These are phyloP conservation scores for Dendrolimus houi DNA, from an alignment of 2,888 invertebrate genomes.

Conservation along the genomic window DNA sequence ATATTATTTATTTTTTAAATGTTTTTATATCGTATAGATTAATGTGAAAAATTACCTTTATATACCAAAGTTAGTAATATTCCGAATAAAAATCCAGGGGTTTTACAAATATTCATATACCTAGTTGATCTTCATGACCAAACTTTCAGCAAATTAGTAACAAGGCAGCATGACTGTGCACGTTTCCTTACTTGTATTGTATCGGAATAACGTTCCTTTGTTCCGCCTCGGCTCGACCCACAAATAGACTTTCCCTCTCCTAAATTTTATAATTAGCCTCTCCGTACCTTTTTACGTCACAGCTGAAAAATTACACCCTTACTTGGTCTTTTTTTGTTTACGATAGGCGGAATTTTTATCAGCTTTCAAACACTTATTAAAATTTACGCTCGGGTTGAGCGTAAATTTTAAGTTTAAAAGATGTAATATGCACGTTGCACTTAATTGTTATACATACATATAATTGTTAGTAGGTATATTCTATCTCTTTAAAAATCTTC, in stretches of 20 bases:
- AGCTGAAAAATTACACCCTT: constrained; percentile 13
- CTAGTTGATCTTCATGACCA: background rate
- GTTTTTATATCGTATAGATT: too few relatives aligned
- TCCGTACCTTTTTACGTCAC: constrained; percentile 9
- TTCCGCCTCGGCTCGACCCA: constrained; percentile 5
- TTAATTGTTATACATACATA: too few relatives aligned
- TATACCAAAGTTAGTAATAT: too few relatives aligned
- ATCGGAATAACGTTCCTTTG: constrained; percentile 18
- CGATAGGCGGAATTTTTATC: background rate
- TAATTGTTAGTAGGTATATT: too few relatives aligned
- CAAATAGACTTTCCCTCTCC: constrained; percentile 7
- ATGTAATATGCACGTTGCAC: too few relatives aligned
- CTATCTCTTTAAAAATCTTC: too few relatives aligned
- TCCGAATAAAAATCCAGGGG: too few relatives aligned
- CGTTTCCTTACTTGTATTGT: background rate
- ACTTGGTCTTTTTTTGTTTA: constrained; percentile 6
- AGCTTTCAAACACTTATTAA: background rate
- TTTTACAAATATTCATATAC: too few relatives aligned
- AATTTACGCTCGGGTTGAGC: background rate
- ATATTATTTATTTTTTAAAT: too few relatives aligned
- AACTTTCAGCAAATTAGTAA: background rate
- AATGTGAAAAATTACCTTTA: too few relatives aligned
- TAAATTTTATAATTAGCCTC: constrained; percentile 16
- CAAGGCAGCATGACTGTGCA: background rate
- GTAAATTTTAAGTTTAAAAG: too few relatives aligned